Percentiles rank a stretch among this genome's conserved stretches.
Conservation (phyloP, 2,113 vertebrate species). For the Pristiophorus japonicus region DNA sequence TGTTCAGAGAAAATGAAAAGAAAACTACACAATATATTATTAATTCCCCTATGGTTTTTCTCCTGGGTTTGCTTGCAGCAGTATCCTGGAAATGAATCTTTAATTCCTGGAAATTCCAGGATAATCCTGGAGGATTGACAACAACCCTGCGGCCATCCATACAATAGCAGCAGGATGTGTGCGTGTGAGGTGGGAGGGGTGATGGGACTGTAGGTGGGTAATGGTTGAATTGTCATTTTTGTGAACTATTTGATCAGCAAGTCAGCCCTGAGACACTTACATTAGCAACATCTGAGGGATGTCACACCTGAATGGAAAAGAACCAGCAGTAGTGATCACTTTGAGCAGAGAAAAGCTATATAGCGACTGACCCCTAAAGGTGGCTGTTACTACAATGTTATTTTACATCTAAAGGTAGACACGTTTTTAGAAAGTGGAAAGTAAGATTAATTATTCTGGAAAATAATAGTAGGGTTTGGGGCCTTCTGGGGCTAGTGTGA, state of each 20-base stretch:
- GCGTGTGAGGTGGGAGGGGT: background rate
- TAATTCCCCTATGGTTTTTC: too few relatives aligned
- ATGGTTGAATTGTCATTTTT: too few relatives aligned
- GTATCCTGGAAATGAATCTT: too few relatives aligned
- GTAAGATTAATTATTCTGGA: background rate
- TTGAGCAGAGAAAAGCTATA: background rate
- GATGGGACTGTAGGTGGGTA: background rate
- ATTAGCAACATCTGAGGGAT: background rate
- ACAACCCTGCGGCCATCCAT: too few relatives aligned
- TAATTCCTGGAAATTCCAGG: too few relatives aligned
- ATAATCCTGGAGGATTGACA: too few relatives aligned
- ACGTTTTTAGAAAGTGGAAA: background rate
- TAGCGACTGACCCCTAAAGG: background rate
- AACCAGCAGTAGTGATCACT: background rate
- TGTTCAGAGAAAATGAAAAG: too few relatives aligned
- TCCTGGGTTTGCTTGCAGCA: too few relatives aligned
- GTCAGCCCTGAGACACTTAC: background rate
- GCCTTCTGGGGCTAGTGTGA: background rate
- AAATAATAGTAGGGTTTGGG: background rate
- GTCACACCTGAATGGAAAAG: background rate
- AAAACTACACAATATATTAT: too few relatives aligned
- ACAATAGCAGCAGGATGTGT: too few relatives aligned
- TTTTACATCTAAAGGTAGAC: background rate
- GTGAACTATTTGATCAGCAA: background rate
- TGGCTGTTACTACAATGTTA: background rate